A percentile compares a stretch with the other conserved stretches of the same genome.
These are phyloP conservation scores for Cetoscarus ocellatus DNA, from an alignment of 2,797 vertebrate species.

Conservation along the genomic window DNA sequence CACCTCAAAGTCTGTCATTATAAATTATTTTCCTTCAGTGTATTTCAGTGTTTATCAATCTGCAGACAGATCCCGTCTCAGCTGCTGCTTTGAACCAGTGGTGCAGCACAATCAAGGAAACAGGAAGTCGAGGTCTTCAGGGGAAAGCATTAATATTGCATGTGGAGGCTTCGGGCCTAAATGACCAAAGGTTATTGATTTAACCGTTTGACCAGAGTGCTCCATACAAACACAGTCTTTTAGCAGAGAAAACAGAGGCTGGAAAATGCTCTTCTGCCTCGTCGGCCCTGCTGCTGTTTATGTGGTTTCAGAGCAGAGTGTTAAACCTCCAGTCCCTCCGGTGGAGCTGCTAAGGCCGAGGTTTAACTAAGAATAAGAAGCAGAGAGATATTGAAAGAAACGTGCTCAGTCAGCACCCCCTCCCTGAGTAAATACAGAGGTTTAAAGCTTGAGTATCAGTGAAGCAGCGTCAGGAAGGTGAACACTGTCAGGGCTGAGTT, in stretches of 20 bases:
- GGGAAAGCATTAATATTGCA: conserved; percentile 6
- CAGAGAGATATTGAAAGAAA: conserved; percentile 12
- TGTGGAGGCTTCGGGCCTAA: background rate
- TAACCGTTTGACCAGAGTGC: background rate
- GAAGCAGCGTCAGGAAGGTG: conserved; percentile 6
- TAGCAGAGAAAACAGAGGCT: background rate
- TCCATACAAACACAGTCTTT: background rate
- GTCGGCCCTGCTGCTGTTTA: background rate
- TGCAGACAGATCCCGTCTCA: background rate
- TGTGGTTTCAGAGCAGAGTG: background rate
- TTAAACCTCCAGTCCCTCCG: too few relatives aligned
- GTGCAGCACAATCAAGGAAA: background rate
- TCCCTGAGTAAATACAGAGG: conserved; percentile 45
- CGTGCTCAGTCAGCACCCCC: conserved; percentile 25
- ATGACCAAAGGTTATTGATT: conserved; percentile 7
- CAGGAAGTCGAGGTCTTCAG: conserved; percentile 10
- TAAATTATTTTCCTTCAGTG: background rate
- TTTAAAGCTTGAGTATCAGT: background rate
- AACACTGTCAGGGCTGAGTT: background rate
- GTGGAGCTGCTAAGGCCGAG: too few relatives aligned
- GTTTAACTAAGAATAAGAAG: too few relatives aligned
- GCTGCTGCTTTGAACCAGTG: background rate
- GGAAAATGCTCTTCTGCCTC: background rate
- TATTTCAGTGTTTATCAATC: background rate
- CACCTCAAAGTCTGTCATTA: too few relatives aligned